Conservation (phyloP, 2,888 invertebrate genomes). For the Orthosia gothica region DNA sequence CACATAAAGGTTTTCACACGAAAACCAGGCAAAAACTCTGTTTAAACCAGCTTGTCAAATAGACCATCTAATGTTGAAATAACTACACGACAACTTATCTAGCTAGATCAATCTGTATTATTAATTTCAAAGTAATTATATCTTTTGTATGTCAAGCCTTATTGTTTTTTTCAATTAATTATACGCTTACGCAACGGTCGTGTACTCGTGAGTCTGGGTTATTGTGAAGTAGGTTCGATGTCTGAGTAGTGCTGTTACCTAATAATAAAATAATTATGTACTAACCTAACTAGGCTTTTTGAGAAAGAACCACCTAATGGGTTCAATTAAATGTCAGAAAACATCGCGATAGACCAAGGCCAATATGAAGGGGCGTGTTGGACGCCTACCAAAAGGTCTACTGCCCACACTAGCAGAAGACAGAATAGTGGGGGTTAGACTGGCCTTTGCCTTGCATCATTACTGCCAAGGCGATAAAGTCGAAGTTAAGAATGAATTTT, state of each 20-base stretch:
- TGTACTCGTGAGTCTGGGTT: conserved; percentile 16
- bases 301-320: too few species aligned
- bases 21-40: not conserved
- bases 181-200: conserved; percentile 26
- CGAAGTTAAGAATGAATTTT: too few species aligned
- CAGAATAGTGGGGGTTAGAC: too few species aligned
- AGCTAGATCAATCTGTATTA: conserved; percentile 16
- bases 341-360: too few species aligned
- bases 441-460: too few species aligned
- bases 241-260: conserved; percentile 16
- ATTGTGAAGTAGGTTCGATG: conserved; percentile 27
- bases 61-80: not conserved
- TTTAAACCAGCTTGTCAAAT: not conserved
- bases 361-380: too few species aligned
- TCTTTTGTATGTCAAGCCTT: conserved; percentile 15
- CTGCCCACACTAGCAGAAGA: too few species aligned
- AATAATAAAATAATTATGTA: not conserved
- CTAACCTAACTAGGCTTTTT: too few species aligned
- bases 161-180: conserved; percentile 50
- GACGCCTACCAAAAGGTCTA: too few species aligned
- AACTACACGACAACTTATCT: conserved; percentile 19
- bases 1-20: not conserved
- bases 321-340: too few species aligned
- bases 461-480: too few species aligned
- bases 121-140: conserved; percentile 37